Evolutionary conservation across 30 jellyfish, hydroid and myxozoan genomes (phyloP).

Genomic region (Turritopsis dohrnii): DNA sequence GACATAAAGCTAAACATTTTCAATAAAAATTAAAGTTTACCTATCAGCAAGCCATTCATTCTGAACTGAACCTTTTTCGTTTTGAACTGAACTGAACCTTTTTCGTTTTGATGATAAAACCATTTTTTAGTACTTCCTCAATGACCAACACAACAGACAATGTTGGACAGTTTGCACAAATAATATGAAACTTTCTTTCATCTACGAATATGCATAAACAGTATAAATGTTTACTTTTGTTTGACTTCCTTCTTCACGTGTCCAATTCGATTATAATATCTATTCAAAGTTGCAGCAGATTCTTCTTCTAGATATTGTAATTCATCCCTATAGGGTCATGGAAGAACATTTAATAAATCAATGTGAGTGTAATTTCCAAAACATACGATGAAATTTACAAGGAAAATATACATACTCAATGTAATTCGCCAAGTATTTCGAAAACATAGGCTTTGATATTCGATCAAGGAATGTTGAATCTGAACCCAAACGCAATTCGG

Average conservation of each 20-base stretch:
- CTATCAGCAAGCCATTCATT: neutral
- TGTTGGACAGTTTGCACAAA: too few species aligned
- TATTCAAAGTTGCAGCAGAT: constrained; percentile 55
- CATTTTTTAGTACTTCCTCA: too few species aligned
- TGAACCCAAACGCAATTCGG: constrained; percentile 81
- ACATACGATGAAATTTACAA: neutral
- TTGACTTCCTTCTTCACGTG: constrained; percentile 74
- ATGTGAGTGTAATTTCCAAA: neutral
- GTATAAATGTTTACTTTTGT: constrained; percentile 30
- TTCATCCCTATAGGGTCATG: constrained; percentile 58
- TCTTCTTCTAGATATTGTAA: constrained; percentile 67
- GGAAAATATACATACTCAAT: constrained; percentile 46
- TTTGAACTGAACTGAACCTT: too few species aligned
- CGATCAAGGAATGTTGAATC: constrained; percentile 94
- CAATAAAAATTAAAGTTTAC: neutral
- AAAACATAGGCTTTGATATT: constrained; percentile 59
- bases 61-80: neutral
- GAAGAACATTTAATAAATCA: neutral
- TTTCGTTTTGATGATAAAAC: too few species aligned
- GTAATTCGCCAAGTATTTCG: constrained; percentile 53
- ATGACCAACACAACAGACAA: too few species aligned
- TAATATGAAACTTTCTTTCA: too few species aligned
- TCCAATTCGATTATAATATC: constrained; percentile 71
- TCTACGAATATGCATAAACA: too few species aligned
- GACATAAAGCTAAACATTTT: constrained; percentile 46